These are phyloP conservation scores for Chydorus sphaericus DNA, from an alignment of 2,888 invertebrate genomes.

Conservation along the genomic window DNA sequence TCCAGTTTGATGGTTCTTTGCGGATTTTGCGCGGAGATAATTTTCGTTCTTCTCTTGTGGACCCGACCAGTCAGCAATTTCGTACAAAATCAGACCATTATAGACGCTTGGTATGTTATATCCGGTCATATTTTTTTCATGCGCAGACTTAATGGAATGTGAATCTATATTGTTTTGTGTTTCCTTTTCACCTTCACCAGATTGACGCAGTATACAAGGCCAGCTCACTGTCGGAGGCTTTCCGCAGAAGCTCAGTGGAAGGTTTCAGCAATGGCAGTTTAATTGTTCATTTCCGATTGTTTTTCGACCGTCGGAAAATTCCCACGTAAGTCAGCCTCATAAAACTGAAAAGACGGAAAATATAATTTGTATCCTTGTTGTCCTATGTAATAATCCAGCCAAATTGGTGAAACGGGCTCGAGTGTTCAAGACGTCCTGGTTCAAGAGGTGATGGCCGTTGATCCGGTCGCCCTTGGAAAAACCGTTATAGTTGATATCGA, in stretches of 20 bases:
- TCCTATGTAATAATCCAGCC: slow-evolving; percentile 30
- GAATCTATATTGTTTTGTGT: neutral
- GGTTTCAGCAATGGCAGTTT: slow-evolving; percentile 62
- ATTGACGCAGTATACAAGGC: slow-evolving; percentile 47
- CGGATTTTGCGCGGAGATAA: slow-evolving; percentile 58
- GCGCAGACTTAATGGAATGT: neutral
- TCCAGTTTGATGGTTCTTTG: slow-evolving; percentile 60
- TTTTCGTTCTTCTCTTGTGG: slow-evolving; percentile 38
- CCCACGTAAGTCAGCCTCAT: slow-evolving; percentile 40
- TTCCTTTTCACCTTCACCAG: slow-evolving; percentile 22
- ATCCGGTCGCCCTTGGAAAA: slow-evolving; percentile 51
- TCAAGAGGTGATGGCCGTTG: slow-evolving; percentile 53
- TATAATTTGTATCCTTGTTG: neutral
- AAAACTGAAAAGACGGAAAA: neutral
- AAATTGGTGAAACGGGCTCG: slow-evolving; percentile 57
- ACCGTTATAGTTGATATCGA: slow-evolving; percentile 58
- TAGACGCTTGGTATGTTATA: slow-evolving; percentile 47
- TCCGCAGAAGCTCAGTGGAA: slow-evolving; percentile 39
- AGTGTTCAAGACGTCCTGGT: slow-evolving; percentile 55
- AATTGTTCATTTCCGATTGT: slow-evolving; percentile 59
- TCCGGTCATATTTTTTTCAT: neutral
- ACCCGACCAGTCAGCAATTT: slow-evolving; percentile 42
- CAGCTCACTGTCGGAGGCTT: slow-evolving; percentile 44
- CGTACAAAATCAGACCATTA: slow-evolving; percentile 59
- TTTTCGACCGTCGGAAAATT: slow-evolving; percentile 65